phyloP scores from a whole-genome alignment of 2,113 vertebrate genomes.

The Gobius niger region DNA sequence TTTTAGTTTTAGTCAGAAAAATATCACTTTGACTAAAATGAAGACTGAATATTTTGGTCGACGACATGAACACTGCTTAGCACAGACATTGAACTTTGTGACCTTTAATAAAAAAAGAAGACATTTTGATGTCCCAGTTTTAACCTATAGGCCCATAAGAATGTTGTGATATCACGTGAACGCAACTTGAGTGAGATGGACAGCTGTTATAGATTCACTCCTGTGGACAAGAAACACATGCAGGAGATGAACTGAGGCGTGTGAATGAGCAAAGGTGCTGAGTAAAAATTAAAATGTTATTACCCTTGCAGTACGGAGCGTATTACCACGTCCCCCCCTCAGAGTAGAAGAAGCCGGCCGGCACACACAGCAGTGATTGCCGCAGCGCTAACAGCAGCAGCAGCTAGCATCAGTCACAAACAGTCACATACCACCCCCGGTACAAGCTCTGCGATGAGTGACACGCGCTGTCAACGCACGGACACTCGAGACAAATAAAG shows the following conservation, averaged over 20 bases:
- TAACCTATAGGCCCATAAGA: no score
- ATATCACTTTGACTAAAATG: no score
- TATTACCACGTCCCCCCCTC: not conserved
- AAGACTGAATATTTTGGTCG: no score
- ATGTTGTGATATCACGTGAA: no score
- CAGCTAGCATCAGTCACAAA: conserved; percentile 45
- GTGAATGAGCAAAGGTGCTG: not conserved
- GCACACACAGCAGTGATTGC: conserved; percentile 43
- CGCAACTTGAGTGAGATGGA: not conserved
- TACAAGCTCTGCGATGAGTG: conserved; percentile 30
- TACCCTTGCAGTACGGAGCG: not conserved
- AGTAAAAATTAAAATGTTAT: not conserved
- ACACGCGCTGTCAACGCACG: not conserved
- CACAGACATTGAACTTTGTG: no score
- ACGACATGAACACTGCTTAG: no score
- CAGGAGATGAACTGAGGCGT: not conserved
- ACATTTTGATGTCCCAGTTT: no score
- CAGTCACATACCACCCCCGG: conserved; percentile 15
- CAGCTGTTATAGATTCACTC: not conserved
- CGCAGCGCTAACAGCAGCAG: conserved; percentile 40
- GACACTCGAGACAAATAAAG: not conserved
- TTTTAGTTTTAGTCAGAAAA: no score
- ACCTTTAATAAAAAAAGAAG: no score
- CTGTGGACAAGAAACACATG: not conserved
- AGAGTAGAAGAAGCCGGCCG: conserved; percentile 46